Evolutionary conservation across 1,140 invertebrate species (phyloP).

Genomic region (Calliphora vicina): DNA sequence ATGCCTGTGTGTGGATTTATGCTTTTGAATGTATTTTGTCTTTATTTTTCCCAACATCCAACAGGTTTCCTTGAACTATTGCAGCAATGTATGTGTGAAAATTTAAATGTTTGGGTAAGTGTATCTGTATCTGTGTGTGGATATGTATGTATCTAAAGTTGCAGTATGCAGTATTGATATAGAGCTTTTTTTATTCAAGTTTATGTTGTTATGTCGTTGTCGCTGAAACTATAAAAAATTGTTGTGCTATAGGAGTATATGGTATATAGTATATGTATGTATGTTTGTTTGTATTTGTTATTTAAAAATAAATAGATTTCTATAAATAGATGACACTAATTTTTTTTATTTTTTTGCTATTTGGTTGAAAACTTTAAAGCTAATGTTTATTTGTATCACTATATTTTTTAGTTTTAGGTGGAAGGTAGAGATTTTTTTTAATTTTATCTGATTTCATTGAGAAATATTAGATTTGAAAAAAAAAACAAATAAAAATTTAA

Average conservation of each 20-base stretch:
- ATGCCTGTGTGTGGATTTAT: background rate
- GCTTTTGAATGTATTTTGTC: too few species aligned
- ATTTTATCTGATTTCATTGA: background rate
- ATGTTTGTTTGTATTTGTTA: background rate
- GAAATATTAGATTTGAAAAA: too few species aligned
- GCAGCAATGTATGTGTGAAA: too few species aligned
- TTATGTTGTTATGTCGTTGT: background rate
- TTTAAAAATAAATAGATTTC: slow-evolving; percentile 24
- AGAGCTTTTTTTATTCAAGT: background rate
- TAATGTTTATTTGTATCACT: background rate
- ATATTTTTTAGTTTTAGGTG: background rate
- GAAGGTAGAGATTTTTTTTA: slow-evolving; percentile 2
- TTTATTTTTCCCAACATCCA: background rate
- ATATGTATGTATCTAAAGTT: background rate
- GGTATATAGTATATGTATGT: background rate
- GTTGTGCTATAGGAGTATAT: background rate
- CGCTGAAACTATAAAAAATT: background rate
- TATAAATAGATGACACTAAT: slow-evolving; percentile 29
- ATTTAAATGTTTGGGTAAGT: background rate
- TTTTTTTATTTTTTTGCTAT: background rate
- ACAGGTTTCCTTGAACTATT: slow-evolving; percentile 32
- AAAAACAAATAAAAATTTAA: background rate
- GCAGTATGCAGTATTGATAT: slow-evolving; percentile 1
- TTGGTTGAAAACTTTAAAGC: background rate
- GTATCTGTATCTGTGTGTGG: background rate